phyloP scores from a whole-genome alignment of 2,797 vertebrate genomes.

The Phoebastria nigripes region DNA sequence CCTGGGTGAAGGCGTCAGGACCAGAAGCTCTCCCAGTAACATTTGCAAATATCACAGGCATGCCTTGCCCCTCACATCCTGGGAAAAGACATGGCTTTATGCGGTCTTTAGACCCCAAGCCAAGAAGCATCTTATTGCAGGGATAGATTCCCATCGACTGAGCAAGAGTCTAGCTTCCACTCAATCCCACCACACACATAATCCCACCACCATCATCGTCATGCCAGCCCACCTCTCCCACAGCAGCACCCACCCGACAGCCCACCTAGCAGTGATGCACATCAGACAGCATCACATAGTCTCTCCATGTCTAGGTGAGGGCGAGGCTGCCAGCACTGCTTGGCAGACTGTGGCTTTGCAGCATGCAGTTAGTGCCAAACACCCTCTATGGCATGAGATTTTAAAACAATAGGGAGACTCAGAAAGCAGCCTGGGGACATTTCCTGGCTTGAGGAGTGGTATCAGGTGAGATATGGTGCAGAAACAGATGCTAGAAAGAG shows the following conservation, averaged over 20 bases:
- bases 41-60: background rate
- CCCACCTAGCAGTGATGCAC: background rate
- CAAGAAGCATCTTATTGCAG: background rate
- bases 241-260: background rate
- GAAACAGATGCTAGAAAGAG: background rate
- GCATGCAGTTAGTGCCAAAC: background rate
- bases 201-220: background rate
- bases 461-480: background rate
- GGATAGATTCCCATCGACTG: background rate
- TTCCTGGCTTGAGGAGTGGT: background rate
- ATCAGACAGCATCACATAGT: accelerated
- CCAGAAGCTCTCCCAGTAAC: background rate
- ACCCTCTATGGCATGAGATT: background rate
- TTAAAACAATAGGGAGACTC: background rate
- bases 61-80: background rate
- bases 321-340: accelerated
- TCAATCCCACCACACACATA: background rate
- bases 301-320: background rate
- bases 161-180: background rate
- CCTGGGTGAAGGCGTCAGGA: background rate
- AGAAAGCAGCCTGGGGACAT: background rate
- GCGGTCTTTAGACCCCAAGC: background rate
- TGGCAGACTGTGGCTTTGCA: background rate
- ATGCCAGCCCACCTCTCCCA: background rate
- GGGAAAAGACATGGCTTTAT: background rate